Base-by-base conservation (phyloP, 2,888 invertebrate genomes). In the Odontocolon sp. region DNA sequence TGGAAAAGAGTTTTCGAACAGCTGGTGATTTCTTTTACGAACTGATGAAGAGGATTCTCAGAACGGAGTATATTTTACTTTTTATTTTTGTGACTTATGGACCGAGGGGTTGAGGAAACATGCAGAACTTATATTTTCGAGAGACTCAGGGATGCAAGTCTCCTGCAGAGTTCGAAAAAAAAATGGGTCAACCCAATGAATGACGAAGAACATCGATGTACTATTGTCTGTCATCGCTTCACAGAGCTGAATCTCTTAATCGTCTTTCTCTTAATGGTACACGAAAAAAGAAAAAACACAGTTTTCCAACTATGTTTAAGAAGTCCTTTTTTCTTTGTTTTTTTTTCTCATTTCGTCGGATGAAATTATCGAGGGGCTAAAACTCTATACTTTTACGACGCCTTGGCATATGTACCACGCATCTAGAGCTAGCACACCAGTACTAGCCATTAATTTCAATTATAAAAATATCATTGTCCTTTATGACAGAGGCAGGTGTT, bases 391-490 rank as follows among this genome's bases (percentile, higher is more conserved):
- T 80, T 85, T 85, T 82, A 82, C 80, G 77, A 77, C 71, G 71
- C 40, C 47, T 64, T 38, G 64, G 50, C 71, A 31, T 75, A 63
- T 52, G 59, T 45, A 40, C 16, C 54, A 47, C 31, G 38, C 68
- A 52, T 42, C 45, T 61, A 59, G 45, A 36, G 61, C 26, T 67
- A 81, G 82, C 73, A 76, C 76, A 78, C 76, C 61, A 79, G 81
- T 80, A 73, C 81, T 73, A 78, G 85, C 80, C 88, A 90, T 90
- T 90, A 86, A 88, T 90, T 90, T 89, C 88, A 89, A 90, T 90
- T 90, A 90, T 90, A 90, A 89, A 90, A 90, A 88, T 89, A 89
- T 90, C 86, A 90, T 87, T 87, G 86, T 85, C 88, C 87, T 88
- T 89, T 89, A 88, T 85, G 87, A 82, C 85, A 78, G 80, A 78